Conservation (phyloP, 2,888 invertebrate species). For the Megastigmus dorsalis region DNA sequence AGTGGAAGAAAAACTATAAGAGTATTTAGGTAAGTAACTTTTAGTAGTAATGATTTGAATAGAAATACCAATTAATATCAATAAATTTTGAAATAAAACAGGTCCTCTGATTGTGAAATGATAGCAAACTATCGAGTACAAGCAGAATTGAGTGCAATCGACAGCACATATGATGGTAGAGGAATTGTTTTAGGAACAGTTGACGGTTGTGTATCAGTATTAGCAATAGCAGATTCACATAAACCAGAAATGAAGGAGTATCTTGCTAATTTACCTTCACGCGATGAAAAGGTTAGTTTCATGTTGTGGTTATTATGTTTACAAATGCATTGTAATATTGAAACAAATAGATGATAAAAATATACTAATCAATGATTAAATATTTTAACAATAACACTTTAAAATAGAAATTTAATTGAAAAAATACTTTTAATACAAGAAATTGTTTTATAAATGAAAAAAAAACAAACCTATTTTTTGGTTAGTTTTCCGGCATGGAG, state of each 20-base stretch:
- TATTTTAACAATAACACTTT: neutral
- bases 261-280: conserved; percentile 81
- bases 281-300: conserved; percentile 79
- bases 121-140: conserved; percentile 95
- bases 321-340: neutral
- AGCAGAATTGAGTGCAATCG: conserved; percentile 91
- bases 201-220: conserved; percentile 94
- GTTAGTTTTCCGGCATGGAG: conserved; percentile 43
- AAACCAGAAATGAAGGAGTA: conserved; percentile 81
- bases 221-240: conserved; percentile 85
- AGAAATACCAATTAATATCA: neutral
- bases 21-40: conserved; percentile 85
- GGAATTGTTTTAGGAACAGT: conserved; percentile 92
- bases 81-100: conserved; percentile 64
- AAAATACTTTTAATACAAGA: neutral
- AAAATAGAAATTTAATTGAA: neutral
- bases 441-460: conserved; percentile 12
- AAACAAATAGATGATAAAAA: neutral
- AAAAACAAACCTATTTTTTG: conserved; percentile 48
- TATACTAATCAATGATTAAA: neutral
- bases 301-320: conserved; percentile 38
- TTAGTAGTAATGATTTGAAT: neutral
- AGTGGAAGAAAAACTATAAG: conserved; percentile 95
- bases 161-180: conserved; percentile 88
- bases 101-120: conserved; percentile 90